phyloP scores from a whole-genome alignment of 2,797 vertebrate species.

The Manis javanica region DNA sequence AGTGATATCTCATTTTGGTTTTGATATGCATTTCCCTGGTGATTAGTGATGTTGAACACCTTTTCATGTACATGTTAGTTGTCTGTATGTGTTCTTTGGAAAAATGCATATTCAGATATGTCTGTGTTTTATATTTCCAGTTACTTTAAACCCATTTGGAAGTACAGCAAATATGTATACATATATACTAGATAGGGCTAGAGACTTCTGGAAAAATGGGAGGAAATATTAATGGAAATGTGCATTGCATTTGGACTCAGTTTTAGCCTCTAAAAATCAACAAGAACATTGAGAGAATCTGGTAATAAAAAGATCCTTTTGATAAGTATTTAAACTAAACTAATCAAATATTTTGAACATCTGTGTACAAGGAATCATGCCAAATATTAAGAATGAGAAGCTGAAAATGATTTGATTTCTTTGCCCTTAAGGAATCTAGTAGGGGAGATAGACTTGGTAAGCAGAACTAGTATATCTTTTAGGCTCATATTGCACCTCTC shows the following conservation, averaged over 20 bases:
- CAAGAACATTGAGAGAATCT: neutral
- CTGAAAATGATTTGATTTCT: constrained; percentile 35
- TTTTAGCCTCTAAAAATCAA: constrained; percentile 28
- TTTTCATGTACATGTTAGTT: neutral
- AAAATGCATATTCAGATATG: neutral
- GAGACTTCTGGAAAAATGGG: neutral
- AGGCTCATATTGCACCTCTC: neutral
- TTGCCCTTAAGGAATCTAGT: neutral
- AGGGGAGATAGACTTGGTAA: neutral
- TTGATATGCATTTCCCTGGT: neutral
- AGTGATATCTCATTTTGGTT: neutral
- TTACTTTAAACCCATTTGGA: neutral
- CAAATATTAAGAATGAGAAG: constrained; percentile 19
- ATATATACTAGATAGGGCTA: neutral
- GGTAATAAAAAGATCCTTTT: constrained; percentile 29
- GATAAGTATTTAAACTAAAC: neutral
- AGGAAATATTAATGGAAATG: neutral
- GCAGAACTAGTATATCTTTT: neutral
- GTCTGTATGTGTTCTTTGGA: constrained; percentile 9
- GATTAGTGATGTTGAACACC: neutral
- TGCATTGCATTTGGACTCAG: neutral
- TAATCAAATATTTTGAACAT: neutral
- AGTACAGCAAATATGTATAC: neutral
- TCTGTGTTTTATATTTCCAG: constrained; percentile 13
- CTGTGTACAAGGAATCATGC: neutral